Evolutionary conservation across 2,888 invertebrate species (phyloP).

Genomic region (Exephanes ischioxanthus): DNA sequence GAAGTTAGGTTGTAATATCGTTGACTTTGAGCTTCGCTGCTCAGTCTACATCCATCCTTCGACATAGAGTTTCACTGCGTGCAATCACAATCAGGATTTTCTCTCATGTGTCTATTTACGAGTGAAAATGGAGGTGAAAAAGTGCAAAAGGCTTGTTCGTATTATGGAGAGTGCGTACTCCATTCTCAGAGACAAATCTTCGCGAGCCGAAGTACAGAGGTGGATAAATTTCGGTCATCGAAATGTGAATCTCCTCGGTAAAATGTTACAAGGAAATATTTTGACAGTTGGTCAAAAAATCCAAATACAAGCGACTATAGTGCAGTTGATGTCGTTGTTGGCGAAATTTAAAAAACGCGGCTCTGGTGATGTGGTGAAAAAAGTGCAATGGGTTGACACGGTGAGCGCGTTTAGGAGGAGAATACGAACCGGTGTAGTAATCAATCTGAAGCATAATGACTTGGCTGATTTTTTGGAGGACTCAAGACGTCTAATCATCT

Average conservation of each 20-base stretch:
- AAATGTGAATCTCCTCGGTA: not conserved
- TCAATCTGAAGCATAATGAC: constrained; percentile 49
- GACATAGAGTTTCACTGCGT: not conserved
- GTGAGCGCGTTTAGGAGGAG: constrained; percentile 27
- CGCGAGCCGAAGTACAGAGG: not conserved
- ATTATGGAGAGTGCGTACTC: not conserved
- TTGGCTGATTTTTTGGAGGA: constrained; percentile 40
- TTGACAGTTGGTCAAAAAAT: not conserved
- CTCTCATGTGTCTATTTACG: not conserved
- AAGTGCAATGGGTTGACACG: constrained; percentile 31
- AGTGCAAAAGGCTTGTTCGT: not conserved
- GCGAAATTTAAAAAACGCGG: not conserved
- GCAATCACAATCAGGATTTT: not conserved
- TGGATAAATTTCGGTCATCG: not conserved
- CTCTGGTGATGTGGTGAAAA: not conserved
- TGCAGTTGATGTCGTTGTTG: not conserved
- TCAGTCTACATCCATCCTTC: not conserved
- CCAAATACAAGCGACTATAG: not conserved
- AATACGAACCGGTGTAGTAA: constrained; percentile 50
- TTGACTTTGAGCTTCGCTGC: not conserved
- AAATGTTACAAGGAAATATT: not conserved
- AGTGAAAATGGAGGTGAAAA: not conserved
- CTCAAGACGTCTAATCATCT: not conserved
- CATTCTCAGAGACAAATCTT: not conserved
- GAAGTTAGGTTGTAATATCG: not conserved